Conservation (phyloP, 2,113 vertebrate species). For the Nettapus auritus region DNA sequence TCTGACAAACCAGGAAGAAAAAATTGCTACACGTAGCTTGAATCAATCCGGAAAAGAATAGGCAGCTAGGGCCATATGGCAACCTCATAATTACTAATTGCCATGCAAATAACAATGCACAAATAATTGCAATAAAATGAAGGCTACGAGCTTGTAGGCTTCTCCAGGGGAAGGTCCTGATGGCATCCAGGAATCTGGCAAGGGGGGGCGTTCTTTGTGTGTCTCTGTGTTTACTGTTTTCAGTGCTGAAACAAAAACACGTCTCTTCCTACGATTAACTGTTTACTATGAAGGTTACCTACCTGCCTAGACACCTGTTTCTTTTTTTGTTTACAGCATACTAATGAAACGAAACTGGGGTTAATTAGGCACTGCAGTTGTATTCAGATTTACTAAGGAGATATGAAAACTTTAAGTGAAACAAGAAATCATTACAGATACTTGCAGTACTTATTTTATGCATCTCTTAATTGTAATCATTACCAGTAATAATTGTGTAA, state of each 20-base stretch:
- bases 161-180: not conserved
- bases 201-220: not conserved
- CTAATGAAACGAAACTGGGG: not conserved
- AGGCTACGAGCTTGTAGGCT: not conserved
- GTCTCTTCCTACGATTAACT: not conserved
- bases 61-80: not conserved
- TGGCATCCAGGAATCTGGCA: not conserved
- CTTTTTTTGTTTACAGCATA: conserved; percentile 10
- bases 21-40: not conserved
- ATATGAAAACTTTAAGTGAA: conserved; percentile 10
- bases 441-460: not conserved
- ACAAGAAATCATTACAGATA: conserved; percentile 5
- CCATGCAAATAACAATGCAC: not conserved
- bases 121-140: not conserved
- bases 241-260: not conserved
- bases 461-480: not conserved
- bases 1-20: not conserved
- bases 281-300: not conserved
- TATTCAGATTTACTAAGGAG: conserved; percentile 5
- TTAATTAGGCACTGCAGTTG: not conserved
- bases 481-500: conserved; percentile 1
- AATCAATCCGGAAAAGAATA: not conserved
- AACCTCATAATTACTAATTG: not conserved
- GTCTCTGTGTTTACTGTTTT: not conserved
- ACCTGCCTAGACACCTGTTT: not conserved